Conservation (phyloP, 1,140 invertebrate species). For the Papilio machaon region DNA sequence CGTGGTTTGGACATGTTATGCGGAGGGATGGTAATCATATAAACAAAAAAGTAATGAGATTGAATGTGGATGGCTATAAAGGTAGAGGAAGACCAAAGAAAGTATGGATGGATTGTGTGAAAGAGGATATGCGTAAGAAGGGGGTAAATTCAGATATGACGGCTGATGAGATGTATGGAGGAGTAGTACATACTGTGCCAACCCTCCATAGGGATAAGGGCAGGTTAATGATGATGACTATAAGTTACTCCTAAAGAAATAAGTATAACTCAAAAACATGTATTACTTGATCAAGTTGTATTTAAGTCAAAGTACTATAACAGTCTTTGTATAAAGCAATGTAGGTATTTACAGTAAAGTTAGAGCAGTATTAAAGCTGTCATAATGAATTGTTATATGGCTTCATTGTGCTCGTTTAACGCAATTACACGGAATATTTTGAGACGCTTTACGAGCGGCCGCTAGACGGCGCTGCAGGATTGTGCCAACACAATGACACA, state of each 20-base stretch:
- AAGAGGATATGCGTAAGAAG: too few relatives aligned
- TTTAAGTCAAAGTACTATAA: neutral
- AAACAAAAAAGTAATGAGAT: too few relatives aligned
- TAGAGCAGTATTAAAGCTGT: neutral
- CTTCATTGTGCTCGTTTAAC: slow-evolving; percentile 26
- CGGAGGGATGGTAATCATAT: too few relatives aligned
- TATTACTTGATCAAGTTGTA: neutral
- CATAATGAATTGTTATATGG: slow-evolving; percentile 3
- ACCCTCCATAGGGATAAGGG: too few relatives aligned
- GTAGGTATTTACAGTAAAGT: neutral
- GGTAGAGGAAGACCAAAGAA: too few relatives aligned
- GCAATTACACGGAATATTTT: slow-evolving; percentile 18
- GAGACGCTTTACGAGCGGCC: slow-evolving; percentile 13
- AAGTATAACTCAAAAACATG: neutral
- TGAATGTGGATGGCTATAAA: too few relatives aligned
- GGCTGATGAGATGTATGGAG: too few relatives aligned
- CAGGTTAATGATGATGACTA: too few relatives aligned
- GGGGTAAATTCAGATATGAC: too few relatives aligned
- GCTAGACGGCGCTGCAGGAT: neutral
- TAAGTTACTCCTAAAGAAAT: neutral
- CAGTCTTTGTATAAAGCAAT: neutral
- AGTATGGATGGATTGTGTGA: too few relatives aligned
- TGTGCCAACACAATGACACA: neutral
- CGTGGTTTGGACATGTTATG: too few relatives aligned
- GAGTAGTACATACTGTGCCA: too few relatives aligned